Base-by-base conservation (phyloP, 2,888 invertebrate species). In the Agrotis puta region DNA sequence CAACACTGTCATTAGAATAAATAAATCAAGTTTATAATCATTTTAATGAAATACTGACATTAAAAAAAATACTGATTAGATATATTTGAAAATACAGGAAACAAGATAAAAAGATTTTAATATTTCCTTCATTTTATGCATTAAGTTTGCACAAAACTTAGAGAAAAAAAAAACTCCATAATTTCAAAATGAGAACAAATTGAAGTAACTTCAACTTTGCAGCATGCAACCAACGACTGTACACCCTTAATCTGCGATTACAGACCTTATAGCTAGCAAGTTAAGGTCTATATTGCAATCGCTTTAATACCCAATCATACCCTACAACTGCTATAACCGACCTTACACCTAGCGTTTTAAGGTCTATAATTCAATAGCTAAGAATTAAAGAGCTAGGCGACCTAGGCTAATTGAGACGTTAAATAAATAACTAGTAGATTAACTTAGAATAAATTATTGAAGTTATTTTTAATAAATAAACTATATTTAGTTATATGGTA, bases 341-440 rank as follows among this genome's bases (percentile, higher is more conserved):
- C 64, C 14, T 47, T 57, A 61, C 2, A 3, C 0, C 2, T 2
- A 18, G 11, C 0, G 0, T 0, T 0, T 11, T 53, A 64, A 53
- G 18, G 33, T 65, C 0, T 51, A 33, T n/a, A 71, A 20, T 62
- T 13, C 22, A 33, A 43, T 22, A 43, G 47, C 43, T 2, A 64
- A 7, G 1, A 53, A 18, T 43, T 76, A 57, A 71, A 22, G 57
- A 71, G 43, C 61, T 11, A 9, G 27, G 14, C 43, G 47, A 54
- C 20, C 61, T 71, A 70, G 22, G 13, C n/a, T 33, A 48, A 71
- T 71, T 16, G 51, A 76, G 51, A 62, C 33, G 20, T 64, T 53
- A 33, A 48, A 62, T 62, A 57, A 18, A 20, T 62, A 61, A 18
- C 33, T 62, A 7, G n/a, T 5, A 51, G 27, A 61, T 70, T 54